These are phyloP conservation scores for Tachina grossa DNA, from an alignment of 2,888 invertebrate species.

Conservation along the genomic window DNA sequence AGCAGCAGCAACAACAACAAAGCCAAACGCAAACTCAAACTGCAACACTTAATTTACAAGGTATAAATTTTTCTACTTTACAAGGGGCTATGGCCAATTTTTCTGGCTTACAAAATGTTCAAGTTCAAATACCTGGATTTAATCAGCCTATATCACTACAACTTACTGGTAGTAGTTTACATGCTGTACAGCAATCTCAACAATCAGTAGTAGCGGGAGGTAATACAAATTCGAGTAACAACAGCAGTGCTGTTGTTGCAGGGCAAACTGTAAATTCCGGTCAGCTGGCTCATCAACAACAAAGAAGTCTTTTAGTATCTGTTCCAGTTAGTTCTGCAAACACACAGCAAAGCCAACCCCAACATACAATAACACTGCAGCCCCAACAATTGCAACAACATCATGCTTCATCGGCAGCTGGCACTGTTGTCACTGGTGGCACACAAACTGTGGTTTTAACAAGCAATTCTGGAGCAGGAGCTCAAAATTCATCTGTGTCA, in stretches of 20 bases:
- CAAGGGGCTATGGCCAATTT: slow-evolving; percentile 84
- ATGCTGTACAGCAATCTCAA: slow-evolving; percentile 79
- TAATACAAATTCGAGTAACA: slow-evolving; percentile 67
- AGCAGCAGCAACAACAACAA: slow-evolving; percentile 81
- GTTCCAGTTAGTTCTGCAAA: slow-evolving; percentile 84
- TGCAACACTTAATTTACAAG: slow-evolving; percentile 85
- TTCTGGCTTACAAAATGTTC: slow-evolving; percentile 89
- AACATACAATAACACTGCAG: slow-evolving; percentile 80
- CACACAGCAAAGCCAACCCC: slow-evolving; percentile 79
- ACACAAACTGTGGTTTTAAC: slow-evolving; percentile 83
- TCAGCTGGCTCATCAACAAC: slow-evolving; percentile 77
- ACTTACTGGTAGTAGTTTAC: slow-evolving; percentile 86
- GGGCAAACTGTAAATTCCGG: slow-evolving; percentile 61
- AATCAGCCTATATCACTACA: slow-evolving; percentile 93
- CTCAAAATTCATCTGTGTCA: slow-evolving; percentile 68
- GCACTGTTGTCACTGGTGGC: slow-evolving; percentile 83
- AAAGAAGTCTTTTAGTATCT: slow-evolving; percentile 87
- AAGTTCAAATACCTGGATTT: slow-evolving; percentile 92
- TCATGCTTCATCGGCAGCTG: slow-evolving; percentile 77
- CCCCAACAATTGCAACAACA: slow-evolving; percentile 82
- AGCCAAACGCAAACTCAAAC: slow-evolving; percentile 80
- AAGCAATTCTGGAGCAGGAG: slow-evolving; percentile 73
- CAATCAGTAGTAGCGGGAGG: slow-evolving; percentile 68
- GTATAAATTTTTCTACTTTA: slow-evolving; percentile 88
- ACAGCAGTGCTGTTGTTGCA: slow-evolving; percentile 51